Evolutionary conservation across 37 sponge, comb jelly and placozoan species (phyloP).

Genomic region (Halisarca cf. caerulea): DNA sequence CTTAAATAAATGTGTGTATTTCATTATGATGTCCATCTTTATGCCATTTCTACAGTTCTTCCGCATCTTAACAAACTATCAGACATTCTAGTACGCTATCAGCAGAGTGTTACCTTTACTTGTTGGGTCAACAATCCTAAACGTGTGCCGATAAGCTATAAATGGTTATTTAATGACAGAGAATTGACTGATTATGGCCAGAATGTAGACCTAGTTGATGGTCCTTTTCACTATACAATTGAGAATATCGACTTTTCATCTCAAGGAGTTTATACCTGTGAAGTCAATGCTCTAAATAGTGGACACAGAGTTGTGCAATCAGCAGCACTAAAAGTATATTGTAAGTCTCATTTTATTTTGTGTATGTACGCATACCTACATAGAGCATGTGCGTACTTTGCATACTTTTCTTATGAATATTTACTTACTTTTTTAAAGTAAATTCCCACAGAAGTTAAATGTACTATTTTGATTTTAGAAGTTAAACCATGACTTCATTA

Average conservation of each 20-base stretch:
- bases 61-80: background rate
- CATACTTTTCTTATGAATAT: too few species aligned
- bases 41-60: constrained; percentile 12
- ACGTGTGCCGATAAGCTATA: background rate
- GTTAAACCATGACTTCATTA: too few species aligned
- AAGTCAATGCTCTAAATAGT: background rate
- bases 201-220: background rate
- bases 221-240: background rate
- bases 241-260: background rate
- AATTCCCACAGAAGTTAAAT: too few species aligned
- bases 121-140: constrained; percentile 23
- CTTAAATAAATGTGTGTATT: background rate
- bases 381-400: too few species aligned
- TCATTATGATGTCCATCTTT: background rate
- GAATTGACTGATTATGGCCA: background rate
- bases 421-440: too few species aligned
- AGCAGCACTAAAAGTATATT: background rate
- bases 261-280: constrained; percentile 16
- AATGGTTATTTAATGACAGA: background rate
- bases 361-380: too few species aligned
- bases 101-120: background rate
- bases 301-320: background rate
- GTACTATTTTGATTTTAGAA: too few species aligned
- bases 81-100: background rate
- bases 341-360: too few species aligned